Conservation (phyloP, 2,888 invertebrate species). For the Thymelicus lineola region DNA sequence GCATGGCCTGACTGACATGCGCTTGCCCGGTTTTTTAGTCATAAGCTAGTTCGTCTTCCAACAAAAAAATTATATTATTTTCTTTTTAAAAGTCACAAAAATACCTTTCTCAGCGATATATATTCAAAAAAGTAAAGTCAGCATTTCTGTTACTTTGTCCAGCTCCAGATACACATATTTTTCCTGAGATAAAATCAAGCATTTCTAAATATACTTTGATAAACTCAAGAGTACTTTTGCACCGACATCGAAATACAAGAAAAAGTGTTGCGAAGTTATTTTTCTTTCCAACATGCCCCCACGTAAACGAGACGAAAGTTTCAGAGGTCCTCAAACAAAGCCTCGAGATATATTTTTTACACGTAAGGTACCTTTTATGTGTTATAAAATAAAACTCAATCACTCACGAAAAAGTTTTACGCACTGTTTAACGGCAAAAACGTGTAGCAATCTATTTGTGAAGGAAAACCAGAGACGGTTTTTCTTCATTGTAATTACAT, state of each 20-base stretch:
- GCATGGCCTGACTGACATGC: too few species aligned
- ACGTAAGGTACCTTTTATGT: slow-evolving; percentile 41
- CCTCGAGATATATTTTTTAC: slow-evolving; percentile 32
- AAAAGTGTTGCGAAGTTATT: slow-evolving; percentile 32
- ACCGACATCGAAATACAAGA: slow-evolving; percentile 27
- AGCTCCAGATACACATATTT: background rate
- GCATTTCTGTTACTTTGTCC: slow-evolving; percentile 18
- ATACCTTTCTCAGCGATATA: too few species aligned
- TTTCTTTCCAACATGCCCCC: slow-evolving; percentile 27
- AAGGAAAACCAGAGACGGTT: slow-evolving; percentile 39
- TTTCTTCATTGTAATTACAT: slow-evolving; percentile 48
- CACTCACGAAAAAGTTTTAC: slow-evolving; percentile 47
- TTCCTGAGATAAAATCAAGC: slow-evolving; percentile 27
- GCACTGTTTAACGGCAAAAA: slow-evolving; percentile 46
- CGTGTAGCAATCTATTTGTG: slow-evolving; percentile 43
- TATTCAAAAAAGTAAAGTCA: too few species aligned
- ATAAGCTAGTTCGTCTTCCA: too few species aligned
- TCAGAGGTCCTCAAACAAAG: slow-evolving; percentile 32
- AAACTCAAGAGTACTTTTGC: slow-evolving; percentile 21
- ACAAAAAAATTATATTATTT: too few species aligned
- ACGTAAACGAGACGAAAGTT: slow-evolving; percentile 34
- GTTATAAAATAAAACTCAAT: slow-evolving; percentile 50
- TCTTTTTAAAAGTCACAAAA: too few species aligned
- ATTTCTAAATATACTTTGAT: slow-evolving; percentile 12
- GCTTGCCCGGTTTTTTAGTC: too few species aligned